Base-by-base conservation (phyloP, 1,140 invertebrate species). In the Aphelenchoides fujianensis region DNA sequence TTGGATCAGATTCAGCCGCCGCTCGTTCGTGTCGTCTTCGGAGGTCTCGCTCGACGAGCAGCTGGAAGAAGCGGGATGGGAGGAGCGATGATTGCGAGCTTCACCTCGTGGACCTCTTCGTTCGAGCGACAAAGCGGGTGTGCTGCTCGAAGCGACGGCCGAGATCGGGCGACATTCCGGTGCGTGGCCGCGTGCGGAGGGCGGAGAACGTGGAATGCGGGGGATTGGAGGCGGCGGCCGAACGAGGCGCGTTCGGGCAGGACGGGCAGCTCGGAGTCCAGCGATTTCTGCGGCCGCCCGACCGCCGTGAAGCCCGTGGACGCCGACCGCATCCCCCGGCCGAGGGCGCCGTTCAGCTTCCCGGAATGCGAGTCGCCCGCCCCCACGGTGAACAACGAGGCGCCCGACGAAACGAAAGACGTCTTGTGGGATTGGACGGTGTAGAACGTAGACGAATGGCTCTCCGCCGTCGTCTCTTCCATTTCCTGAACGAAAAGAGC, bases 151-250 rank as follows among this genome's bases (percentile, higher is more conserved):
- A 69, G 27, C 78, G 35, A 12, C 75, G 69, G 31, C 48, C 48
- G 34, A 80, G 59, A 63, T 80, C 79, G 0, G 79, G 79, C 2
- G 77, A 81, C 23, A 81, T 62, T 2, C 75, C 76, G 68, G 27
- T 79, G 76, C 7, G 72, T 62, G 5, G 73, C 63, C 19, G n/a
- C n/a, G n/a, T n/a, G n/a, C 79, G 69, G 32, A 79, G 1, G 77
- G 71, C 9, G 74, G 36, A 57, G 35, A 59, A 64, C 64, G n/a
- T 19, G 12, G 71, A 71, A 48, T 35, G 23, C 57, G 66, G 68
- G 23, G 68, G 32, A n/a, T 71, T 72, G 5, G 41, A 35, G 31
- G 54, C 37, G 1, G 41, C 53, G 16, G 53, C 37, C 12, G 69
- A 70, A 34, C 55, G 28, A n/a, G 61, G 31, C 67, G 64, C 7